A percentile compares a stretch with the other conserved stretches of the same genome.
Conservation (phyloP, 2,888 invertebrate species). For the Amphiduros pacificus region DNA sequence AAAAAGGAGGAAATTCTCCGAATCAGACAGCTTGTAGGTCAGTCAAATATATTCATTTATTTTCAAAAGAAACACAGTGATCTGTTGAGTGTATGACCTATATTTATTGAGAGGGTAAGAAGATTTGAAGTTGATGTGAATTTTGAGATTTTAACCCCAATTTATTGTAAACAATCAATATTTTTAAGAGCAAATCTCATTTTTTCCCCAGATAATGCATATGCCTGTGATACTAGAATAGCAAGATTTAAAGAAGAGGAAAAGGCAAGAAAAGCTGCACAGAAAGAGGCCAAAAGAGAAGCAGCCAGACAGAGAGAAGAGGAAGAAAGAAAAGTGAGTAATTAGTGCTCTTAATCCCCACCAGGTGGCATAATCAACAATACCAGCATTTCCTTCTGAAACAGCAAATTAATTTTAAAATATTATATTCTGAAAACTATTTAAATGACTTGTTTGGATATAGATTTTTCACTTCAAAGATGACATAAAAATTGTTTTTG, state of each 20-base stretch:
- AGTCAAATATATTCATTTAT: too few species aligned
- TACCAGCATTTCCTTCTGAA: background rate
- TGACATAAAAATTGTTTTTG: too few species aligned
- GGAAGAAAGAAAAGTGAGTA: conserved; percentile 63
- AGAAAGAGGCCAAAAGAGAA: conserved; percentile 78
- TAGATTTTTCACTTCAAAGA: too few species aligned
- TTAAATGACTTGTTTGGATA: too few species aligned
- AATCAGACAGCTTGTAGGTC: conserved; percentile 79
- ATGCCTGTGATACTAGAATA: conserved; percentile 91
- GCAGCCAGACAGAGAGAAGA: conserved; percentile 72
- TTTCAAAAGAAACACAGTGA: too few species aligned
- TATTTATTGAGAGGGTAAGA: too few species aligned
- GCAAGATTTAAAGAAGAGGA: conserved; percentile 90
- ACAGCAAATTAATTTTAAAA: background rate
- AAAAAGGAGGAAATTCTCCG: conserved; percentile 97
- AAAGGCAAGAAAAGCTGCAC: conserved; percentile 84
- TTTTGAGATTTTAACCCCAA: too few species aligned
- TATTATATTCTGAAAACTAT: too few species aligned
- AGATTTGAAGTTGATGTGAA: too few species aligned
- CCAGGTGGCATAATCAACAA: background rate
- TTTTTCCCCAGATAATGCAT: conserved; percentile 86
- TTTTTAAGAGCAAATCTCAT: too few species aligned
- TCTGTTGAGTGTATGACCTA: conserved; percentile 1
- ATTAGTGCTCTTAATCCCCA: too few species aligned
- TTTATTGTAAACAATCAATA: too few species aligned